Evolutionary conservation across 2,888 invertebrate genomes (phyloP).

Genomic region (Dichetophora obliterata): DNA sequence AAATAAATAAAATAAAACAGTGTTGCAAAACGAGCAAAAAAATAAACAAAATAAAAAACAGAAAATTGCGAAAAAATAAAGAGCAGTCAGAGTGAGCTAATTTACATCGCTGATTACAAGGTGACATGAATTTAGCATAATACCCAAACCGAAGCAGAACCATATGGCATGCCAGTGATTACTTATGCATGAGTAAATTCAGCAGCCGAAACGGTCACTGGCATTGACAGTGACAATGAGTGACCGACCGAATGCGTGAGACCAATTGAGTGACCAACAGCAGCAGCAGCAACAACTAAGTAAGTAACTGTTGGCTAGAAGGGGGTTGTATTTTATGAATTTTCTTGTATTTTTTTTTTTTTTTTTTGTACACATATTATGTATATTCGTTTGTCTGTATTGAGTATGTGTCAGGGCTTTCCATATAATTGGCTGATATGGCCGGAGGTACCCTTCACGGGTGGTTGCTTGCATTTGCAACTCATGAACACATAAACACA

Average conservation of each 20-base stretch:
- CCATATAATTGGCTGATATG: no score
- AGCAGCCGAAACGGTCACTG: not conserved
- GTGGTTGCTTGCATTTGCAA: not conserved
- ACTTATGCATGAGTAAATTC: slow-evolving; percentile 10
- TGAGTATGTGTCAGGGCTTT: no score
- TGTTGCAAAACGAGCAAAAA: slow-evolving; percentile 32
- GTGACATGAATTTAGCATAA: slow-evolving; percentile 21
- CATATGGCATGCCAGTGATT: slow-evolving; percentile 11
- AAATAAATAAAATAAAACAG: no score
- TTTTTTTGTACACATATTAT: no score
- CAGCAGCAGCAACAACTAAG: not conserved
- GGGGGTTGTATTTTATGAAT: not conserved
- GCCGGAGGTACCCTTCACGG: slow-evolving; percentile 8
- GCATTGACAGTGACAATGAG: slow-evolving; percentile 36
- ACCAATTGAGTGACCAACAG: not conserved
- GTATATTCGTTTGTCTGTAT: no score
- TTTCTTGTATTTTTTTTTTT: not conserved
- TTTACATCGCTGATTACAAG: slow-evolving; percentile 21
- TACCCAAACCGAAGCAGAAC: not conserved
- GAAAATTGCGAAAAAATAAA: not conserved
- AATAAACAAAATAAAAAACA: slow-evolving; percentile 33
- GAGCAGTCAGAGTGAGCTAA: slow-evolving; percentile 1
- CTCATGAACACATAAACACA: not conserved
- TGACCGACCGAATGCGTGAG: not conserved
- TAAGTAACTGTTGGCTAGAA: not conserved